Percentiles rank a stretch among this genome's conserved stretches.
Conservation (phyloP, 2,113 vertebrate species). For the Megaleporinus macrocephalus region DNA sequence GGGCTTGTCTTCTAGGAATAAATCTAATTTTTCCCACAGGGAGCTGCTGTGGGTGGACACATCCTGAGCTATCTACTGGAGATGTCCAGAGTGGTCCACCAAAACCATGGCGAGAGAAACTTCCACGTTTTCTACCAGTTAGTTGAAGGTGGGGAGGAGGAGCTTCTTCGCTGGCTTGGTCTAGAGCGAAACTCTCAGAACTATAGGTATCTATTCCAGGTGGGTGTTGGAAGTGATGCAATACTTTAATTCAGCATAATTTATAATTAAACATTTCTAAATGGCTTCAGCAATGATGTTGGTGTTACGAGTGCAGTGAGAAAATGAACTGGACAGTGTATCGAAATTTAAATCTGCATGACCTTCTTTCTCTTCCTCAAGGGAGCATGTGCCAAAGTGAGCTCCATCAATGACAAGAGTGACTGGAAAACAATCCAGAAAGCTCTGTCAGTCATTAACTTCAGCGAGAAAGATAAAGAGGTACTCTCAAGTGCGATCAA, state of each 20-base stretch:
- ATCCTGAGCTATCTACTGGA: conserved; percentile 96
- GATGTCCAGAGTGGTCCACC: conserved; percentile 92
- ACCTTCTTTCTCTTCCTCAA: conserved; percentile 58
- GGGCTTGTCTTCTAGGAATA: background rate
- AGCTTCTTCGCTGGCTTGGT: conserved; percentile 84
- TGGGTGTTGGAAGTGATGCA: conserved; percentile 49
- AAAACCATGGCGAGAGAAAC: conserved; percentile 94
- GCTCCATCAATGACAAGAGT: conserved; percentile 88
- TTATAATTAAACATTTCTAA: too few relatives aligned
- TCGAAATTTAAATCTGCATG: background rate
- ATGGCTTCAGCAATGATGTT: too few relatives aligned
- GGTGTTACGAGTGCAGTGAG: too few relatives aligned
- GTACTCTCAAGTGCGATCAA: conserved; percentile 66
- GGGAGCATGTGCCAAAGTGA: conserved; percentile 89
- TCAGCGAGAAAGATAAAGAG: conserved; percentile 81
- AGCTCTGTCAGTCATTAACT: conserved; percentile 89
- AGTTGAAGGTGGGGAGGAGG: conserved; percentile 86
- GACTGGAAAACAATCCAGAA: conserved; percentile 90
- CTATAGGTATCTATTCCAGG: conserved; percentile 90
- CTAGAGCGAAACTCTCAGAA: conserved; percentile 85
- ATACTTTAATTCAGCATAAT: too few relatives aligned
- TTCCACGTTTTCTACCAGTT: conserved; percentile 98
- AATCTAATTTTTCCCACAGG: conserved; percentile 70
- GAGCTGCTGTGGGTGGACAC: conserved; percentile 91
- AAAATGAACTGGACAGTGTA: too few relatives aligned